These are phyloP conservation scores for Dicerorhinus sumatrensis DNA, from an alignment of 2,113 vertebrate genomes.

Conservation along the genomic window DNA sequence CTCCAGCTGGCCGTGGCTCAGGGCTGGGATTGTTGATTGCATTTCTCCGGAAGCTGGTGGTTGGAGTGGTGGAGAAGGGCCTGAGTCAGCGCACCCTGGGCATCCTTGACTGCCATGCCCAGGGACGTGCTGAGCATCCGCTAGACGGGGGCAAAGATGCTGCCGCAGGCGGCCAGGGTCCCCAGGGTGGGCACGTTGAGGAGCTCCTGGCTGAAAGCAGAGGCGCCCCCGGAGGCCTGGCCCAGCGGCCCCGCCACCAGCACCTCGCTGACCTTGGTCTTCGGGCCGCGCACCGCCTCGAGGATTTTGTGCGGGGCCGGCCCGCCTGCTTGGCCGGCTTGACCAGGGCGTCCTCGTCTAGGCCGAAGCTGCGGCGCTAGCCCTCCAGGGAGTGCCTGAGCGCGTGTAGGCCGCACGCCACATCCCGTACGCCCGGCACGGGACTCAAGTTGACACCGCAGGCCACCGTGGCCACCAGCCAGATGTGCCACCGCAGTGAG, in stretches of 20 bases:
- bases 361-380: slow-evolving; percentile 39
- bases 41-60: too few species aligned
- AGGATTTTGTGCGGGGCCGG: neutral
- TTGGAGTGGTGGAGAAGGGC: neutral
- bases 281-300: neutral
- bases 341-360: slow-evolving; percentile 31
- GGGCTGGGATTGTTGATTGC: neutral
- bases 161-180: neutral
- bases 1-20: neutral
- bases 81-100: neutral
- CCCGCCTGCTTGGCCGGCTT: neutral
- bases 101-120: neutral
- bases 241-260: slow-evolving; percentile 31
- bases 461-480: slow-evolving; percentile 68
- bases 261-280: neutral
- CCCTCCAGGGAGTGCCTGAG: slow-evolving; percentile 52
- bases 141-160: slow-evolving; percentile 61
- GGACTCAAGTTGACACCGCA: slow-evolving; percentile 56
- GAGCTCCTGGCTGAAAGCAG: slow-evolving; percentile 51
- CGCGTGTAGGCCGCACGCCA: slow-evolving; percentile 29
- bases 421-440: neutral
- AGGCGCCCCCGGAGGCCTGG: neutral
- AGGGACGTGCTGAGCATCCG: slow-evolving; percentile 6
- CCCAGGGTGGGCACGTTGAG: slow-evolving; percentile 56
- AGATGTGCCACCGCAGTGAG: slow-evolving; percentile 35